Percentiles rank a stretch among this genome's conserved stretches.
These are phyloP conservation scores for Orgyia antiqua DNA, from an alignment of 2,888 invertebrate species.

Conservation along the genomic window DNA sequence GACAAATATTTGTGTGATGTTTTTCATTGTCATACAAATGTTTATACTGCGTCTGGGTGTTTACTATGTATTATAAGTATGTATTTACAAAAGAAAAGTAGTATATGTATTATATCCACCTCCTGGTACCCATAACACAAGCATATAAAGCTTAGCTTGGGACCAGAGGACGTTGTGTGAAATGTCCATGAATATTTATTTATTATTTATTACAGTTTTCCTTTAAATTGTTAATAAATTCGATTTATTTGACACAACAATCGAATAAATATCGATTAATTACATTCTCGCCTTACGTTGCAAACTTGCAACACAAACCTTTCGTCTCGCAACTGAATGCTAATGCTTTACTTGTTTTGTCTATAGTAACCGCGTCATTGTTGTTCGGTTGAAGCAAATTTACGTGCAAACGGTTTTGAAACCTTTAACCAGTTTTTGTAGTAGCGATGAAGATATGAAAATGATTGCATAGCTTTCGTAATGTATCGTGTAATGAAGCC, in stretches of 20 bases:
- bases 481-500: constrained; percentile 37
- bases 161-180: no score
- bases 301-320: constrained; percentile 25
- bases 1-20: no score
- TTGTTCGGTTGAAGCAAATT: constrained; percentile 44
- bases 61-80: no score
- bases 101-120: no score
- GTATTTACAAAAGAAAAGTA: no score
- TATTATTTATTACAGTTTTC: no score
- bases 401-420: constrained; percentile 49
- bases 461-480: constrained; percentile 35
- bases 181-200: no score
- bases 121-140: no score
- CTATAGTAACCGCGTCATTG: constrained; percentile 59
- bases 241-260: constrained; percentile 37
- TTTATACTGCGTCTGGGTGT: no score
- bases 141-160: no score
- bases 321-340: constrained; percentile 32
- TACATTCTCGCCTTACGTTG: constrained; percentile 33
- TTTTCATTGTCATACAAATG: no score
- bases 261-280: constrained; percentile 38
- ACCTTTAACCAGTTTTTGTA: constrained; percentile 54
- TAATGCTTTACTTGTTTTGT: constrained; percentile 58
- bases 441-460: constrained; percentile 58
- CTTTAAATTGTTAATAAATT: no score